phyloP scores from a whole-genome alignment of 2,797 vertebrate genomes.

The Lagorchestes hirsutus region DNA sequence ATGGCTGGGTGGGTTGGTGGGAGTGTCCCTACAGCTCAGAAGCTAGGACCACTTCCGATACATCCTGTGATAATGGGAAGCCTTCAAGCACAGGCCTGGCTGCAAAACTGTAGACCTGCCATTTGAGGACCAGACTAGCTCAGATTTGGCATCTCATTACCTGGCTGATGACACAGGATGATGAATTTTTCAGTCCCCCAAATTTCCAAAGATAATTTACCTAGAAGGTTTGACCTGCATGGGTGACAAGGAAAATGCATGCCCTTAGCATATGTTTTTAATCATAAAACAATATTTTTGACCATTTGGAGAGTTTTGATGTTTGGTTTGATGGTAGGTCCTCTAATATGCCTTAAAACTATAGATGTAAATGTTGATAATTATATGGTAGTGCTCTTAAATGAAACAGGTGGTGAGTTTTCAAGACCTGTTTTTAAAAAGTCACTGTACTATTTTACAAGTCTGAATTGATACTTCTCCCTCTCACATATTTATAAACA shows the following conservation, averaged over 20 bases:
- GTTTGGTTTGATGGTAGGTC: conserved; percentile 50
- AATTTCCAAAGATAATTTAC: not conserved
- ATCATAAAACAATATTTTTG: not conserved
- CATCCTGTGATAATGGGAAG: not conserved
- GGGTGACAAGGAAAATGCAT: not conserved
- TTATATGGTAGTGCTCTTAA: conserved; percentile 44
- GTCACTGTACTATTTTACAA: conserved; percentile 56
- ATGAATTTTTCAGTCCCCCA: not conserved
- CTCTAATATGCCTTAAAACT: conserved; percentile 68
- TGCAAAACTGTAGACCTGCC: not conserved
- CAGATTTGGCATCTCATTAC: not conserved
- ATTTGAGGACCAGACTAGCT: not conserved
- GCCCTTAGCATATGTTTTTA: not conserved
- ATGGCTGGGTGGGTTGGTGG: not conserved
- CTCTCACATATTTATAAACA: conserved; percentile 33
- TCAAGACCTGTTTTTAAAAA: conserved; percentile 30
- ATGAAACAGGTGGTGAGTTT: conserved; percentile 35
- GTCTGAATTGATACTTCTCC: conserved; percentile 36
- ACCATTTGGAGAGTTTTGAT: conserved; percentile 16
- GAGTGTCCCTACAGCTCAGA: not conserved
- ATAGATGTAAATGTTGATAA: conserved; percentile 42
- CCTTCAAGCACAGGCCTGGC: not conserved
- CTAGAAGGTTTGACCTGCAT: not conserved
- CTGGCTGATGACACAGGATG: not conserved
- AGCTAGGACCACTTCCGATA: not conserved